phyloP scores from a whole-genome alignment of 2,113 vertebrate genomes.

The Sturnus vulgaris region DNA sequence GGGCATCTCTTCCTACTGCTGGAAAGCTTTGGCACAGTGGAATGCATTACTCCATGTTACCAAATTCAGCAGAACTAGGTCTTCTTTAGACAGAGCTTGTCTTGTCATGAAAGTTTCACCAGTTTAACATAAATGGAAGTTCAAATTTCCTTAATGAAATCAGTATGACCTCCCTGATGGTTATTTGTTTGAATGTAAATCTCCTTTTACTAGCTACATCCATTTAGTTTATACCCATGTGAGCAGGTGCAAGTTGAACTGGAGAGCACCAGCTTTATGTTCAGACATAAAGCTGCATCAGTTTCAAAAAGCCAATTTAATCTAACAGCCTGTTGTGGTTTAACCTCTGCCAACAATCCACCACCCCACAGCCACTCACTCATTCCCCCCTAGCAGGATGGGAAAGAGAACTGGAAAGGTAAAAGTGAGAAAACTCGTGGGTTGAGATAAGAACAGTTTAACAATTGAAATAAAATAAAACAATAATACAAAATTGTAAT shows the following conservation, averaged over 20 bases:
- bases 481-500: background rate
- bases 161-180: background rate
- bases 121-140: background rate
- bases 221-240: background rate
- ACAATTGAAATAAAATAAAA: background rate
- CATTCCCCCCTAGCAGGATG: background rate
- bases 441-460: background rate
- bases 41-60: background rate
- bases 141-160: background rate
- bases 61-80: background rate
- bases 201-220: background rate
- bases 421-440: background rate
- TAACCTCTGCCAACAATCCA: background rate
- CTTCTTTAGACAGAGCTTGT: background rate
- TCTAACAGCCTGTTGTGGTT: rapidly evolving
- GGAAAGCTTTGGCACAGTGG: background rate
- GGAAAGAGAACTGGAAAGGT: background rate
- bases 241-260: background rate
- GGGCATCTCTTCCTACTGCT: background rate
- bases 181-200: background rate
- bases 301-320: background rate
- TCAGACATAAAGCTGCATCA: background rate
- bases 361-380: background rate
- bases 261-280: background rate
- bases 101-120: background rate